Base-by-base conservation (phyloP, 2,113 vertebrate genomes). In the Otolemur garnettii region DNA sequence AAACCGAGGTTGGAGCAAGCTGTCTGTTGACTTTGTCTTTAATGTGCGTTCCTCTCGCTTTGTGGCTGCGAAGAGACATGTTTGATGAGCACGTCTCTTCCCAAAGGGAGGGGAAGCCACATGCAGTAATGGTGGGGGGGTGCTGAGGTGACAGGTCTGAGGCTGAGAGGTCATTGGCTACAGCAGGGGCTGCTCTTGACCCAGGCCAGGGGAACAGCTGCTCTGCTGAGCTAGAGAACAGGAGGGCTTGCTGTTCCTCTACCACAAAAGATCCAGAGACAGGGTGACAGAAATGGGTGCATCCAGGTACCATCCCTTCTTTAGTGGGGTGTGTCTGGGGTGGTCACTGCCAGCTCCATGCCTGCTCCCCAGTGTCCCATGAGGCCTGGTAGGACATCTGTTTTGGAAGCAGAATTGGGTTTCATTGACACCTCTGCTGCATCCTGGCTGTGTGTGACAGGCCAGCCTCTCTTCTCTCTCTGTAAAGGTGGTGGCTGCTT, bases 1-100 rank as follows among this genome's bases (percentile, higher is more conserved):
- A 87, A 15, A 69, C 90, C 68, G 90, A 87, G 92, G 50, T 24
- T 28, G 55, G 60, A n/a, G 62, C 7, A 7, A 50, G n/a, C 87
- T 59, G 12, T 26, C 24, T 2, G 15, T 57, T 3, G 19, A 11
- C 69, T 78, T 1, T 10, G 12, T 69, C 62, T 53, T 21, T 55
- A 19, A 19, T 4, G 19, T 59, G 45, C 5, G 6, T 3, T 9
- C 19, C 22, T 14, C 0, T 22, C 1, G 3, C 62, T 35, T 6
- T 0, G n/a, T 14, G 30, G 74, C 78, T 83, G 5, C 13, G 42
- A 78, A 38, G 82, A 50, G 24, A 38, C 66, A 11, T 59, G 8
- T 18, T 30, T 9, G 57, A 24, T 24, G 2, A 69, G 17, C 82
- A 50, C 60, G 45, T 45, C 59, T 10, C 53, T 84, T 35, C 38